Conservation (phyloP, 2,113 vertebrate species). For the Dasyurus viverrinus region DNA sequence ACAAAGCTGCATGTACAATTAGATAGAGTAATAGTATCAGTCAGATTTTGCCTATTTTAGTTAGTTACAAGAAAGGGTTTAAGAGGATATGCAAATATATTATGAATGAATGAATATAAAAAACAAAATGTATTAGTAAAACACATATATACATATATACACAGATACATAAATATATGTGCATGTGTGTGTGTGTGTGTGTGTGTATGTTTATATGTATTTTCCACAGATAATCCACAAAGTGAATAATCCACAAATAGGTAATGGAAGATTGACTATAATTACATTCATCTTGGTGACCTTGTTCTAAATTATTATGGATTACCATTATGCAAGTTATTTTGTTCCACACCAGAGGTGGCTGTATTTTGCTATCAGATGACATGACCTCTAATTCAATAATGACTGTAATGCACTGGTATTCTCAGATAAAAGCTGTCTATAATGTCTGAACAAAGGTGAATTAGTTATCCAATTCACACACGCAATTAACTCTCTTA, state of each 20-base stretch:
- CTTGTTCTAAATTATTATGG: slow-evolving; percentile 81
- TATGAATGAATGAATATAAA: neutral
- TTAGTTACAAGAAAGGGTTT: neutral
- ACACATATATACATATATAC: neutral
- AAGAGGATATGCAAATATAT: neutral
- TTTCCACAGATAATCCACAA: slow-evolving; percentile 62
- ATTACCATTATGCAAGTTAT: slow-evolving; percentile 79
- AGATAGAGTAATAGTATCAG: neutral
- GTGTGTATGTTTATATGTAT: neutral
- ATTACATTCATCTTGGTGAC: slow-evolving; percentile 79
- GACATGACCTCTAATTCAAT: slow-evolving; percentile 82
- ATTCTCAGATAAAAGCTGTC: slow-evolving; percentile 81
- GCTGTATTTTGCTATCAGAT: slow-evolving; percentile 79
- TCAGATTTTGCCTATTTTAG: neutral
- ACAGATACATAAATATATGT: neutral
- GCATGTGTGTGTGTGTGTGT: too few species aligned
- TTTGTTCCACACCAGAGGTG: slow-evolving; percentile 81
- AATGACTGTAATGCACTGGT: slow-evolving; percentile 81
- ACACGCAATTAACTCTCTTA: slow-evolving; percentile 82
- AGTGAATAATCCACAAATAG: slow-evolving; percentile 70
- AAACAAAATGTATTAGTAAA: neutral
- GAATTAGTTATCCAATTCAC: slow-evolving; percentile 82
- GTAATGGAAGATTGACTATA: slow-evolving; percentile 75
- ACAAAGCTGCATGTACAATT: neutral
- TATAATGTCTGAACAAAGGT: slow-evolving; percentile 82